A percentile compares a stretch with the other conserved stretches of the same genome.
phyloP scores from a whole-genome alignment of 2,113 vertebrate genomes.

The Sisor rabdophorus region DNA sequence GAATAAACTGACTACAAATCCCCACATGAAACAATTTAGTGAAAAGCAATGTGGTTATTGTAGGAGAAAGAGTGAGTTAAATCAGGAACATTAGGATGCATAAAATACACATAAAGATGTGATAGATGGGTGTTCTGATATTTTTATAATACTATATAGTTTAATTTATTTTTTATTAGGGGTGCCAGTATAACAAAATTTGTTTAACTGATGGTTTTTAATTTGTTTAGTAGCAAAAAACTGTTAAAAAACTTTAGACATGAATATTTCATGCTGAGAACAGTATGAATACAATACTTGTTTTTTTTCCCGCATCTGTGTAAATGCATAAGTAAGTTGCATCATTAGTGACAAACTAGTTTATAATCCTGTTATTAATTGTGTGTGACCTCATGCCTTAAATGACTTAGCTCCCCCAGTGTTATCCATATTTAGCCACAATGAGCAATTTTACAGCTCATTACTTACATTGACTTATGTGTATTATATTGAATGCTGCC shows the following conservation, averaged over 20 bases:
- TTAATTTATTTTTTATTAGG: too few species aligned
- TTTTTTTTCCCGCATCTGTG: background rate
- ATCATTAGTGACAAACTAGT: background rate
- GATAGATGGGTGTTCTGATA: too few species aligned
- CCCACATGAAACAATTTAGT: too few species aligned
- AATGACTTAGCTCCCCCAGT: constrained; percentile 27
- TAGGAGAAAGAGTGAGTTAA: too few species aligned
- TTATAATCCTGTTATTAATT: constrained; percentile 12
- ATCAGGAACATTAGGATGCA: too few species aligned
- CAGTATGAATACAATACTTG: background rate
- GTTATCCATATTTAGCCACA: constrained; percentile 40
- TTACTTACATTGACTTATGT: constrained; percentile 46
- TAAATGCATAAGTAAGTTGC: background rate
- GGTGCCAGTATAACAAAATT: too few species aligned
- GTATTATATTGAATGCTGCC: constrained; percentile 45
- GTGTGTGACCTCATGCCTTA: constrained; percentile 30
- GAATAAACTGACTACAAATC: too few species aligned
- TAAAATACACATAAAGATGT: too few species aligned
- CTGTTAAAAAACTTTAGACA: background rate
- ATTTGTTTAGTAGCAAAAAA: too few species aligned
- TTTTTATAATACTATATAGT: too few species aligned
- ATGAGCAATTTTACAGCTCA: constrained; percentile 46
- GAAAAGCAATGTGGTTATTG: too few species aligned
- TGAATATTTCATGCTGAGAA: background rate
- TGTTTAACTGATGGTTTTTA: too few species aligned